Evolutionary conservation across 2,888 invertebrate genomes (phyloP).

Genomic region (Melanophora roralis): DNA sequence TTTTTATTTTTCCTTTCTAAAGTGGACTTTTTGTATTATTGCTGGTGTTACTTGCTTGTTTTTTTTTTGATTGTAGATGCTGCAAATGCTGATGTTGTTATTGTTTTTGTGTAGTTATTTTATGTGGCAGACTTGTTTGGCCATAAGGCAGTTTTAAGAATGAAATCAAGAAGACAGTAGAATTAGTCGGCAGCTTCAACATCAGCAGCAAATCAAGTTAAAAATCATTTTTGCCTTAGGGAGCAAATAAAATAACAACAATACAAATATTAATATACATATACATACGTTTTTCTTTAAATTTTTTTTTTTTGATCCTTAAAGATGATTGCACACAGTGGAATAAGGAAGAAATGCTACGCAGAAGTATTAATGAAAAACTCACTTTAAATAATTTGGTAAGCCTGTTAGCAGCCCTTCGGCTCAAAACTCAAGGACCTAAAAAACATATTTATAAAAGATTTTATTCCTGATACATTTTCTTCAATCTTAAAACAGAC

Average conservation of each 20-base stretch:
- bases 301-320: neutral
- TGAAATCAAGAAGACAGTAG: constrained; percentile 60
- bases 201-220: constrained; percentile 64
- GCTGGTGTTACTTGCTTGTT: constrained; percentile 50
- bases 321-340: constrained; percentile 30
- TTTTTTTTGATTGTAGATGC: neutral
- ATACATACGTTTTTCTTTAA: neutral
- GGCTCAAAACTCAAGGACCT: too few relatives aligned
- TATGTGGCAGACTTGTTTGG: constrained; percentile 59
- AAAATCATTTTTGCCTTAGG: constrained; percentile 62
- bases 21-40: constrained; percentile 4
- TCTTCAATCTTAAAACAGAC: too few relatives aligned
- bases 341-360: neutral
- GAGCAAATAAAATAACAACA: constrained; percentile 47
- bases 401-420: too few relatives aligned
- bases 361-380: too few relatives aligned
- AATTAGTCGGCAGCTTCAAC: constrained; percentile 61
- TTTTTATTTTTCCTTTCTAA: constrained; percentile 64
- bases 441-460: too few relatives aligned
- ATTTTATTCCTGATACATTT: too few relatives aligned
- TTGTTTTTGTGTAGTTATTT: constrained; percentile 47
- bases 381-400: too few relatives aligned
- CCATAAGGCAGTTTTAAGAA: constrained; percentile 62
- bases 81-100: constrained; percentile 7
- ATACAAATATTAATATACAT: constrained; percentile 31